Evolutionary conservation across 2,797 vertebrate genomes (phyloP), one percentile per base, ranked within the genome.

Genomic region (Macropus fuliginosus): DNA sequence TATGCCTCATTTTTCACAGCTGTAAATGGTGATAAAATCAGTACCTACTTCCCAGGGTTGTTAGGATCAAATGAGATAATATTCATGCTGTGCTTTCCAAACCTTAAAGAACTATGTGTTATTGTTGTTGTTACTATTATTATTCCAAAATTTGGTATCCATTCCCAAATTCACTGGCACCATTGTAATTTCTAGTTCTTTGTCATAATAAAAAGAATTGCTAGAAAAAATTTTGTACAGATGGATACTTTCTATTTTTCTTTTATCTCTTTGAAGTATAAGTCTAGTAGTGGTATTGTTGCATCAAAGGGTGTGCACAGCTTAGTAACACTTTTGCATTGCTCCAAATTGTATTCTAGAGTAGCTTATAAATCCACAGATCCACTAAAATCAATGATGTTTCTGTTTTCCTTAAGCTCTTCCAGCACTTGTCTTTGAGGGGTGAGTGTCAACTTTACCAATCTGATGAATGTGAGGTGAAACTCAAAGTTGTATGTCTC

Each of bases 211-310:
- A 55, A 55, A 55, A 59, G 11, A 29, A 59, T 31, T 92, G 6
- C 34, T 74, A 9, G 16, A 50, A 91, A 92, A 28, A 74, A 40
- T 95, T 90, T 94, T 59, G 94, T 92, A n/a, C 34, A 74, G 74
- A 52, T 95, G 55, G 29, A 31, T 59, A 94, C 16, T 9, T 94
- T 94, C 91, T 87, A 21, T 91, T 8, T 96, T 96, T 91, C n/a
- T 94, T 96, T 94, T 94, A 90, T 95, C 95, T 96, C 34, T 56
- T 54, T 59, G 57, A 92, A 93, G 90, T 27, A 59, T 74, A 92
- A 81, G 6, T 95, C 90, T 91, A 94, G 56, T 94, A 95, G 92
- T 95, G 11, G 59, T 96, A 95, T 95, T 97, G 93, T 93, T 97
- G 92, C 93, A 92, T 94, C 56, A 95, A 94, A 96, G 34, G 24